A percentile compares a stretch with the other conserved stretches of the same genome.
Conservation (phyloP, 1,140 invertebrate species). For the Tetraneura akinire region DNA sequence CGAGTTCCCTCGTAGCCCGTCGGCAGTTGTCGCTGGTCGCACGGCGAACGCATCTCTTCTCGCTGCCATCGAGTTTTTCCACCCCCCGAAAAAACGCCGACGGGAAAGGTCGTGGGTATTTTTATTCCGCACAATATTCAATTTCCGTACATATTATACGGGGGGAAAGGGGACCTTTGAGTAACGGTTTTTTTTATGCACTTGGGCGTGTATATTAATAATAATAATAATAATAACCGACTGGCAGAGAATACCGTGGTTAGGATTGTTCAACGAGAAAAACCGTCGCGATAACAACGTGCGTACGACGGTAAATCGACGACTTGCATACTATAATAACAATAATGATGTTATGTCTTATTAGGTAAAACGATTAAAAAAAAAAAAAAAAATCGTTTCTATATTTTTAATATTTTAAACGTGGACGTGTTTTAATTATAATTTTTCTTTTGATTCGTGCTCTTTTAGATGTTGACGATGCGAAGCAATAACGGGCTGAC, state of each 20-base stretch:
- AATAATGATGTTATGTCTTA: no score
- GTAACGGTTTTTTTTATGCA: constrained; percentile 24
- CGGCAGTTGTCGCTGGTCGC: neutral
- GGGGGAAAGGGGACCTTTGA: constrained; percentile 17
- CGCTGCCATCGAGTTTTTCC: constrained; percentile 38
- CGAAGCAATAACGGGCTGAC: constrained; percentile 62
- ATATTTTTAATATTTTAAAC: no score
- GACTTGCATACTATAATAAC: no score
- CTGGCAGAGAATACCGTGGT: no score
- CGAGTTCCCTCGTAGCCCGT: neutral
- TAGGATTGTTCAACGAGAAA: neutral
- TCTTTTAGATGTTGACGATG: constrained; percentile 67
- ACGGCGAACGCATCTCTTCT: neutral
- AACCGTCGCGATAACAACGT: neutral
- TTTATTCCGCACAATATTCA: no score
- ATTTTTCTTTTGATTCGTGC: neutral
- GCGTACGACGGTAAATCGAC: neutral
- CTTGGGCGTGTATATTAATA: constrained; percentile 19
- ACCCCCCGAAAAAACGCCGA: constrained; percentile 14
- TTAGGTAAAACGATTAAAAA: no score
- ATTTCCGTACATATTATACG: no score
- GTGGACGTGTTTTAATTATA: neutral
- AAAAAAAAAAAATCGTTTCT: no score
- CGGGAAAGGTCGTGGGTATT: constrained; percentile 16
- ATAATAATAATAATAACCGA: no score